Base-by-base conservation (phyloP, 64 coral and sea anemone species). In the Astreopora myriophthalma region DNA sequence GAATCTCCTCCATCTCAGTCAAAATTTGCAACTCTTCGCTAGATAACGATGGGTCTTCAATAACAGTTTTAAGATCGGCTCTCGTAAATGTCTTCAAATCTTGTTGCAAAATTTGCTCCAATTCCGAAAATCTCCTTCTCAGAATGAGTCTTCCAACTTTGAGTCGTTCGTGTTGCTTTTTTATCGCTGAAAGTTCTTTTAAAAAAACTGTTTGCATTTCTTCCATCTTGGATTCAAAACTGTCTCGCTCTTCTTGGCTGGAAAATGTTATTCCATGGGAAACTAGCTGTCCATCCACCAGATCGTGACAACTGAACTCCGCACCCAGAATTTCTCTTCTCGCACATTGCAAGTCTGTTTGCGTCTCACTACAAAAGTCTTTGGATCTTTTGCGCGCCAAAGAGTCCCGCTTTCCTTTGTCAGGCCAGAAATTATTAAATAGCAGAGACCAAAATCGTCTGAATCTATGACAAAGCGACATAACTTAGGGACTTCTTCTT, bases 391-490 rank as follows among this genome's bases (percentile, higher is more conserved):
- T 39, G 33, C 35, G 33, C 29, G 9, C 26, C 17, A n/a, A 22
- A 76, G 52, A 65, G 44, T 40, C 76, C 93, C 35, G 12, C 38
- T 49, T 33, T 85, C 49, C 76, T 76, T 32, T 81, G 8, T 68
- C 36, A 37, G 23, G 13, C 82, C 72, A 69, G n/a, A 73, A 84
- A 8, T 70, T 91, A 19, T 70, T 75, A n/a, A 92, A 88, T 48
- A 97, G 25, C 34, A 44, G 33, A 35, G 52, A 90, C 62, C 87
- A 97, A 55, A 93, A 36, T 5, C 39, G 63, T 75, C 90, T 97
- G 29, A 97, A 25, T 87, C 85, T 89, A 93, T 88, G 94, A 48
- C 95, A 97, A 16, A 97, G 81, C 57, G 95, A 97, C 95, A 97
- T 97, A 14, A 76, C 35, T 74, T 64, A 20, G n/a, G 63, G 36